Conservation (phyloP, 2,888 invertebrate genomes). For the Nudaria mundana region DNA sequence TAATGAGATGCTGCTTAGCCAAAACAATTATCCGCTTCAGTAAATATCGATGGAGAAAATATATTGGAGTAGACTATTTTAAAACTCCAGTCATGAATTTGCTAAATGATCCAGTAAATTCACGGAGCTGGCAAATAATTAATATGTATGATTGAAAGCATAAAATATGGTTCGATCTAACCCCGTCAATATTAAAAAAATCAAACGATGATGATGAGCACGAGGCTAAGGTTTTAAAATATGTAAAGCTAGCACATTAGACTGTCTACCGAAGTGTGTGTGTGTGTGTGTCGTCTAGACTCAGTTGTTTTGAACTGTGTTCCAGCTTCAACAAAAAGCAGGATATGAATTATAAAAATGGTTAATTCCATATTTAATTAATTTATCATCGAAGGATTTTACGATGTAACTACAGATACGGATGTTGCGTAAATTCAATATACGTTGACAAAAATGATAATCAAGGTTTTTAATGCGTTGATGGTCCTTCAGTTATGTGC, state of each 20-base stretch:
- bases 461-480: too few species aligned
- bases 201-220: constrained; percentile 42
- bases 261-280: constrained; percentile 43
- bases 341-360: too few species aligned
- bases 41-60: constrained; percentile 33
- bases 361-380: too few species aligned
- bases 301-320: constrained; percentile 46
- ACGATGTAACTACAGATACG: too few species aligned
- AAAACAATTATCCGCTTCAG: constrained; percentile 52
- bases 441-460: too few species aligned
- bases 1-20: constrained; percentile 66
- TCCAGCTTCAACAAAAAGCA: too few species aligned
- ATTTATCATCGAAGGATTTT: too few species aligned
- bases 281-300: constrained; percentile 49
- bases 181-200: constrained; percentile 41
- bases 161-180: constrained; percentile 20
- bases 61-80: constrained; percentile 28
- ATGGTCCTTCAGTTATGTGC: constrained; percentile 49
- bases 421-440: too few species aligned
- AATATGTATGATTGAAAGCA: constrained; percentile 13
- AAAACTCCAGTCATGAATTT: constrained; percentile 8
- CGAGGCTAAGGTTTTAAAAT: constrained; percentile 45
- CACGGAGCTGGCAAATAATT: constrained; percentile 12
- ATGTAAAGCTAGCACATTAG: constrained; percentile 48
- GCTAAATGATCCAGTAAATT: constrained; percentile 19